Evolutionary conservation across 2,888 invertebrate genomes (phyloP), one percentile per base, ranked within the genome.

Genomic region (Agrilus biguttatus): DNA sequence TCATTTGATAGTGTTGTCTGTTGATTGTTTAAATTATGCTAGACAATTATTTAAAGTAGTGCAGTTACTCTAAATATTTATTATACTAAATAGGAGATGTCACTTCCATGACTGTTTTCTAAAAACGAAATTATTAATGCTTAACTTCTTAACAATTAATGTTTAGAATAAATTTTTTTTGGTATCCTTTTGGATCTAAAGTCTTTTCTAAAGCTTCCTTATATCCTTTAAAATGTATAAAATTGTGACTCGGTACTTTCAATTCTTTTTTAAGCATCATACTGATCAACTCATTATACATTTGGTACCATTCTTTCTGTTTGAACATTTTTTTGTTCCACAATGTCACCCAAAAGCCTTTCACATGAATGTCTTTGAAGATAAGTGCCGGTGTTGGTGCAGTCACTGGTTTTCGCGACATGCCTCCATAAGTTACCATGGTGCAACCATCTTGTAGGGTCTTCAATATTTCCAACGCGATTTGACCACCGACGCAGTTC

Each of bases 361-460:
- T 66, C 37, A 89, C 74, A 13, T 69, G 65, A 33, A 88, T 70
- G 65, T 96, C 83, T 60, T 83, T 83, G 58, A 97, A 95, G 51
- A 91, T 84, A 33, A 86, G 72, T 12, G 81, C 75, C 0, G 85
- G 80, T 0, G 87, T 83, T 12, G 89, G 82, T 33, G 89, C 80
- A 19, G 75, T 77, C 0, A 92, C 74, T 0, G 96, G 95, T 54
- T 90, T 79, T 48, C 83, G 75, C 1, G 89, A 91, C 83, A 97
- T 96, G 37, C 87, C 90, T 5, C 97, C 97, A 62, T 96, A 96
- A 10, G 95, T 96, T 1, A 98, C 89, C 70, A 96, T 77, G 0
- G 76, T 70, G 12, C 90, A 88, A 45, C 77, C 70, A 33, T 77
- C 67, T 33, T 72, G 77, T 40, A 98, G 67, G 53, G 85, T 74